phyloP scores from a whole-genome alignment of 2,797 vertebrate genomes.

The Caiman crocodilus region DNA sequence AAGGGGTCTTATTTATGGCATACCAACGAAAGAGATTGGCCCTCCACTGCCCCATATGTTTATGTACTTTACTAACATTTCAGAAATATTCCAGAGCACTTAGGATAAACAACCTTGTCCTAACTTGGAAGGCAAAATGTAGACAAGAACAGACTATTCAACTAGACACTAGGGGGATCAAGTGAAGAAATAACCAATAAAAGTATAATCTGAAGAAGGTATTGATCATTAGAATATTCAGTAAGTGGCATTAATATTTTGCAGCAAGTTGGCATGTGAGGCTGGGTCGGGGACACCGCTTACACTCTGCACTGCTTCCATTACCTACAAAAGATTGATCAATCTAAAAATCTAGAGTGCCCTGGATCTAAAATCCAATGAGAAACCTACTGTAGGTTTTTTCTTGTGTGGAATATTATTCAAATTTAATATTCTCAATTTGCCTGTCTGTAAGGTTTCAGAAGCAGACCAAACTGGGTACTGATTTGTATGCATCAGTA shows the following conservation, averaged over 20 bases:
- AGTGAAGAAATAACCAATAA: background rate
- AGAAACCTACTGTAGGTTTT: background rate
- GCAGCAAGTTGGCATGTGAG: background rate
- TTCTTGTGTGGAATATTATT: too few relatives aligned
- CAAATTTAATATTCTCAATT: too few relatives aligned
- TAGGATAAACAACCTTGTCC: background rate
- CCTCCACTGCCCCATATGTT: background rate
- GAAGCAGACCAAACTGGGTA: background rate
- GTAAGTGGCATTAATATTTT: background rate
- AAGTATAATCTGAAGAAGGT: background rate
- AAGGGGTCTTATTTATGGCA: too few relatives aligned
- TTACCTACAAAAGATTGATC: background rate
- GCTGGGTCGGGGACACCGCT: background rate
- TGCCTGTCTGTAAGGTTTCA: too few relatives aligned
- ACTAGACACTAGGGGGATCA: background rate
- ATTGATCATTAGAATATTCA: background rate
- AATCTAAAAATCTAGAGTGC: background rate
- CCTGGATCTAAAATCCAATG: fast-evolving
- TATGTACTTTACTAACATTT: background rate
- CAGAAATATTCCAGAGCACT: background rate
- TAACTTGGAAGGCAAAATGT: background rate
- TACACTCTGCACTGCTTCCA: background rate
- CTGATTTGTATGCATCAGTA: background rate
- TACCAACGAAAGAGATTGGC: too few relatives aligned
- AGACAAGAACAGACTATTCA: background rate